These are phyloP conservation scores for Aspidiotus destructor DNA, from an alignment of 2,888 invertebrate genomes.

Conservation along the genomic window DNA sequence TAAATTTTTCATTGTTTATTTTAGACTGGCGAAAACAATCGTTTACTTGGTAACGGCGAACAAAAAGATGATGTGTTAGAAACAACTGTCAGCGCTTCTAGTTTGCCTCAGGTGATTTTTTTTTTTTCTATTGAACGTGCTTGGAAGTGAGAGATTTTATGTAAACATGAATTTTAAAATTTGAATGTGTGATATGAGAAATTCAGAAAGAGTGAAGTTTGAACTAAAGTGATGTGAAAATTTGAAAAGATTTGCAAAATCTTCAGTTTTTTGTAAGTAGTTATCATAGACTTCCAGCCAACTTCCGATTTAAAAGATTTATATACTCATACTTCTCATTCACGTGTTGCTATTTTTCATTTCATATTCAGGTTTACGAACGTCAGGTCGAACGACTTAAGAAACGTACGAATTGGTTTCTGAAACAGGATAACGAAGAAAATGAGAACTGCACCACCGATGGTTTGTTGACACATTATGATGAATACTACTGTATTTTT, in stretches of 20 bases:
- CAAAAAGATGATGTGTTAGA: conserved; percentile 17
- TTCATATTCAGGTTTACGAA: conserved; percentile 24
- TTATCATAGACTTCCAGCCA: too few species aligned
- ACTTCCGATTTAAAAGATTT: background rate
- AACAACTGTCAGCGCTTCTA: conserved; percentile 21
- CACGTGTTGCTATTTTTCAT: conserved; percentile 16
- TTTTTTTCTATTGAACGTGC: background rate
- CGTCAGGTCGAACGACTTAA: conserved; percentile 27
- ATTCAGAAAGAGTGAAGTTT: too few species aligned
- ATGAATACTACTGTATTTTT: background rate
- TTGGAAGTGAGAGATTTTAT: too few species aligned
- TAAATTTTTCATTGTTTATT: background rate
- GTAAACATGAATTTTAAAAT: too few species aligned
- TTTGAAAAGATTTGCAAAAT: too few species aligned
- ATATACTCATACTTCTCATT: background rate
- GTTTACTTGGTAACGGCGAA: conserved; percentile 20
- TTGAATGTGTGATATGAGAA: too few species aligned
- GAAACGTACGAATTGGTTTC: conserved; percentile 27
- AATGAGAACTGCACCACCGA: conserved; percentile 19
- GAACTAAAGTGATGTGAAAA: too few species aligned
- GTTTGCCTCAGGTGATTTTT: conserved; percentile 27
- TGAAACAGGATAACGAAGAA: conserved; percentile 26
- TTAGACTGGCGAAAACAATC: conserved; percentile 11
- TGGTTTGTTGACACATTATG: conserved; percentile 16
- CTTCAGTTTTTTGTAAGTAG: too few species aligned